phyloP scores from a whole-genome alignment of 2,797 vertebrate genomes.

The Arrhamphus sclerolepis region DNA sequence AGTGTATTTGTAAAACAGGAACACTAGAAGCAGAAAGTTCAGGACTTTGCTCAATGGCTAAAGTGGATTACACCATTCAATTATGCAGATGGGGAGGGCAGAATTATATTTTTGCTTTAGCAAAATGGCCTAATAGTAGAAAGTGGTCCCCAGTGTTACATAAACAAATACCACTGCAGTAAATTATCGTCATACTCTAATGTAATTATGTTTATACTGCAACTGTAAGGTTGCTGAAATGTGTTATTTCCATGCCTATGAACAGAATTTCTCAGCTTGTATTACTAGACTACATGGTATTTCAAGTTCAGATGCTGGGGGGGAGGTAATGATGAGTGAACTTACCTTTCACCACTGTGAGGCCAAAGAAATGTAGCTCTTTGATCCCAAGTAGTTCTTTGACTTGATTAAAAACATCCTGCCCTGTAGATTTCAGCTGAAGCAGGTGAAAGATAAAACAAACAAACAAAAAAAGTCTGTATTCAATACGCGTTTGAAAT shows the following conservation, averaged over 20 bases:
- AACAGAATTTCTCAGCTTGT: no score
- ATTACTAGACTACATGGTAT: neutral
- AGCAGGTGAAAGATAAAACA: slow-evolving; percentile 17
- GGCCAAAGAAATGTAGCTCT: slow-evolving; percentile 90
- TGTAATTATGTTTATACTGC: neutral
- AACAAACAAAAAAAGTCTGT: neutral
- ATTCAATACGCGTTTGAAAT: slow-evolving; percentile 6
- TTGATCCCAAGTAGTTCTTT: slow-evolving; percentile 84
- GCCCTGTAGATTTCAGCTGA: slow-evolving; percentile 88
- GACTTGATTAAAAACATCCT: slow-evolving; percentile 86
- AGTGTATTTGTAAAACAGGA: slow-evolving; percentile 48
- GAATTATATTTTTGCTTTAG: slow-evolving; percentile 11
- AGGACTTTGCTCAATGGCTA: slow-evolving; percentile 40
- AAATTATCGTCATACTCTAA: neutral
- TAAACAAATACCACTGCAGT: slow-evolving; percentile 8
- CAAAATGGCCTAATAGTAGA: slow-evolving; percentile 1
- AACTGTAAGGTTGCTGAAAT: neutral
- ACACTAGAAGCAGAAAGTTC: slow-evolving; percentile 36
- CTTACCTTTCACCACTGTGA: slow-evolving; percentile 91
- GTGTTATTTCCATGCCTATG: no score
- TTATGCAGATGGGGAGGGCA: slow-evolving; percentile 36
- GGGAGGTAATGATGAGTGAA: neutral
- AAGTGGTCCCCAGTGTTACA: slow-evolving; percentile 8
- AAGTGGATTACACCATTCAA: slow-evolving; percentile 55
- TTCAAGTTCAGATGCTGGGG: neutral